Percentiles rank a stretch among this genome's conserved stretches.
These are phyloP conservation scores for Varecia variegata DNA, from an alignment of 2,797 vertebrate genomes.

Conservation along the genomic window DNA sequence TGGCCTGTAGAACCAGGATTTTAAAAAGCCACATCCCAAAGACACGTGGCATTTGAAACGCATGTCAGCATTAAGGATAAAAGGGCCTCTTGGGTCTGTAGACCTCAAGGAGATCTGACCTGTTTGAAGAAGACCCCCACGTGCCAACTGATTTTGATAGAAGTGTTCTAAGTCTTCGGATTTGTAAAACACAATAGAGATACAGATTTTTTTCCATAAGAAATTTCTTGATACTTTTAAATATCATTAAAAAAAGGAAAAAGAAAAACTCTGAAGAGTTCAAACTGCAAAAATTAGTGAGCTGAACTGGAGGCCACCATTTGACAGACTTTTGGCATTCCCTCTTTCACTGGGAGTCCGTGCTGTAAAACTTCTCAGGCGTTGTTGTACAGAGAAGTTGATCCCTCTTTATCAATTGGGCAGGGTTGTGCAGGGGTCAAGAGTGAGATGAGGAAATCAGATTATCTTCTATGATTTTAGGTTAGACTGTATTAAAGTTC, in stretches of 20 bases:
- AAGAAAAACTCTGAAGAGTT: neutral
- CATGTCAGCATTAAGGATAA: neutral
- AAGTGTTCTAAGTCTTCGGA: neutral
- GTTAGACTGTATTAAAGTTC: neutral
- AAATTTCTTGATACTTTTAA: neutral
- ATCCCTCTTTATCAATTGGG: neutral
- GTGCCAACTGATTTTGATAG: neutral
- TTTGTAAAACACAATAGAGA: neutral
- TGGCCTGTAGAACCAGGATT: neutral
- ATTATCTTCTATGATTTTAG: neutral
- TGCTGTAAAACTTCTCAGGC: neutral
- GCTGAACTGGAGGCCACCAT: neutral
- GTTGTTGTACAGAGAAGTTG: neutral
- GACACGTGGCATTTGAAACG: neutral
- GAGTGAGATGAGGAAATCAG: neutral
- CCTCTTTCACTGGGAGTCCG: neutral
- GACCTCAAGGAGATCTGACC: neutral
- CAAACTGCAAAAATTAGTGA: neutral
- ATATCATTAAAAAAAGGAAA: neutral
- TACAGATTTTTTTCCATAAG: neutral
- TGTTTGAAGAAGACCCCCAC: neutral
- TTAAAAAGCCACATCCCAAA: neutral
- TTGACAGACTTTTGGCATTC: neutral
- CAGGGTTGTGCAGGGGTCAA: neutral
- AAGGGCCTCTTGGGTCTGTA: neutral